Conservation (phyloP, 2,888 invertebrate genomes). For the Ormyrus labotus region DNA sequence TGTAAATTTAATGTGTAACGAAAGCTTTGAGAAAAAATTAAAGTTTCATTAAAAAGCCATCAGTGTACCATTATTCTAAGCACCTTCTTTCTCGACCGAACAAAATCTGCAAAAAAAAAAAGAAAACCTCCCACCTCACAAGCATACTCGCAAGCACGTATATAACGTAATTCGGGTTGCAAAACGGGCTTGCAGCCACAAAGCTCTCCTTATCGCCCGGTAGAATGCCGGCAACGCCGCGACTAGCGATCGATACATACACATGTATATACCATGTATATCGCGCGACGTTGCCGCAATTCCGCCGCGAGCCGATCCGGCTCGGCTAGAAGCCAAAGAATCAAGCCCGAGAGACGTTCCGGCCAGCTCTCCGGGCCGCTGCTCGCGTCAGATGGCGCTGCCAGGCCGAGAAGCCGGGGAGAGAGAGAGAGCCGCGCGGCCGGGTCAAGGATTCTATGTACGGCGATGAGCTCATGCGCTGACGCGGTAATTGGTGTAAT, state of each 20-base stretch:
- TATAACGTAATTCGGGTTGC: too few species aligned
- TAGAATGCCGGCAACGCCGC: neutral
- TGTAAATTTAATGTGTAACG: too few species aligned
- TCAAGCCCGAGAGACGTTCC: neutral
- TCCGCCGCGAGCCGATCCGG: neutral
- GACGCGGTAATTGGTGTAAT: neutral
- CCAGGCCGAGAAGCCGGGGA: neutral
- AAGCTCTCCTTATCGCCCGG: neutral
- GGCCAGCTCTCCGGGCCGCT: neutral
- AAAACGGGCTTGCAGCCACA: too few species aligned
- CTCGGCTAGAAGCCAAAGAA: neutral
- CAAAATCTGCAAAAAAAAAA: too few species aligned
- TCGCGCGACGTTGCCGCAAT: slow-evolving; percentile 40
- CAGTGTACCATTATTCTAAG: too few species aligned
- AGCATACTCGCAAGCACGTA: too few species aligned
- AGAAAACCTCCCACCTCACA: too few species aligned
- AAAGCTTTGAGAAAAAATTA: too few species aligned
- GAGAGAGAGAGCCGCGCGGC: neutral
- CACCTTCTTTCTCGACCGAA: too few species aligned
- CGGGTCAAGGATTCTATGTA: neutral
- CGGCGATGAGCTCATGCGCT: neutral
- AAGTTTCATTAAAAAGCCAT: too few species aligned
- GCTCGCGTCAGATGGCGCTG: slow-evolving; percentile 36
- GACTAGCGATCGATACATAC: slow-evolving; percentile 2
- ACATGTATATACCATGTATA: neutral